Base-by-base conservation (phyloP, 2,888 invertebrate species). In the Melitaea athalia region DNA sequence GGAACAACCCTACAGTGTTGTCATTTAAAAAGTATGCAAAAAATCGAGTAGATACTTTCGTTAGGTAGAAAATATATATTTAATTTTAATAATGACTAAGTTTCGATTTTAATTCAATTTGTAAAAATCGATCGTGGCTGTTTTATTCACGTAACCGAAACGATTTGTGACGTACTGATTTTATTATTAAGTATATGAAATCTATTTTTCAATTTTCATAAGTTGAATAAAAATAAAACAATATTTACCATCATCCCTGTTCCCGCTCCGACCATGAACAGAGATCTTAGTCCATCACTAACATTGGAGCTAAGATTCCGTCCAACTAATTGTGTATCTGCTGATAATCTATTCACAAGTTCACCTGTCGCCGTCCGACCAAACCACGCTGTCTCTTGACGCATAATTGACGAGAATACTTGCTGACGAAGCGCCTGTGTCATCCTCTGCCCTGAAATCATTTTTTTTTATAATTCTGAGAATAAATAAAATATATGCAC, bases 321-420 rank as follows among this genome's bases (percentile, higher is more conserved):
- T 7, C 99, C 98, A 7, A 99, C 98, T 15, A 99, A 92, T 74
- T 97, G 96, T 0, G 99, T 97, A 83, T 99, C 99, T 10, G 98
- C 96, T 57, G 97, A 96, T 42, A 98, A 88, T 71, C 99, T 94
- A 86, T 98, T 99, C 0, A 99, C 95, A 59, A 99, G 91, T 88
- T 98, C 98, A 1, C 99, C 99, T 0, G 98, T 98, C 69, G 97
- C 96, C 50, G 95, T 96, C 76, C 94, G 95, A 81, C 98, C 98
- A 85, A 98, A 99, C 95, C 98, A 99, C 1, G 96, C 97, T 3
- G 97, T 94, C 85, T 99, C 99, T 85, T 99, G 98, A 63, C 94
- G 93, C 72, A 99, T 87, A 81, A 99, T 96, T 0, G 97, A 94
- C 8, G 94, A 87, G 84, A 97, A 99, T 0, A 98, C 94, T 75